Evolutionary conservation across 2,888 invertebrate genomes (phyloP), one percentile per base, ranked within the genome.

Genomic region (Ypsolopha scabrella): DNA sequence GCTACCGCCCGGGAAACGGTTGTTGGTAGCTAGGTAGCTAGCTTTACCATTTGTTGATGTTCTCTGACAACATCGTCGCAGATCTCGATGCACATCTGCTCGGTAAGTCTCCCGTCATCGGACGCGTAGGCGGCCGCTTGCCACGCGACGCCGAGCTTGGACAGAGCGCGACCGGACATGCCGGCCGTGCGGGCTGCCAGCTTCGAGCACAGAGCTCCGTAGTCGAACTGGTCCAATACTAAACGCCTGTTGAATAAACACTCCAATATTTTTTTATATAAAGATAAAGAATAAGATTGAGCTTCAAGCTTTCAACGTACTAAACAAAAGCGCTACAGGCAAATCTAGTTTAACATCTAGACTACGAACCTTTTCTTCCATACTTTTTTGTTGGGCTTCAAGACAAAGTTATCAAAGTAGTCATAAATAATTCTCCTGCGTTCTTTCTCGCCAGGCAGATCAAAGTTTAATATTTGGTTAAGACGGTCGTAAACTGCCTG

Each of bases 401-500:
- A 88, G 33, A 99, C 96, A 79, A 95, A 99, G 74, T 94, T 93
- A 65, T 98, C 98, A 76, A 99, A 99, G 77, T 99, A 99, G 38
- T 97, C 88, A 4, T 98, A 90, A 51, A 99, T 93, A 60, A 99
- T 87, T 51, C 99, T 90, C 70, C 99, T 96, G 36, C 99, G 89
- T 74, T 99, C 99, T n/a, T 94, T 94, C 13, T 92, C 64, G 0
- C 95, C 96, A 0, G 99, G 99, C 52, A 98, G 75, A 13, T 89
- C 89, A 72, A 99, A 99, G 72, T 98, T 96, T 0, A 99, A 97
- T 93, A 99, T 96, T 77, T 98, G 98, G 75, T 99, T 99, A 35
- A 99, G 81, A 61, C 90, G 75, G 82, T 99, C 98, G 71, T 99
- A 98, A 14, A 99, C 96, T 9, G 99, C 99, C 88, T 97, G 98